phyloP scores from a whole-genome alignment of 2,797 vertebrate genomes.

The Xiphophorus birchmanni region DNA sequence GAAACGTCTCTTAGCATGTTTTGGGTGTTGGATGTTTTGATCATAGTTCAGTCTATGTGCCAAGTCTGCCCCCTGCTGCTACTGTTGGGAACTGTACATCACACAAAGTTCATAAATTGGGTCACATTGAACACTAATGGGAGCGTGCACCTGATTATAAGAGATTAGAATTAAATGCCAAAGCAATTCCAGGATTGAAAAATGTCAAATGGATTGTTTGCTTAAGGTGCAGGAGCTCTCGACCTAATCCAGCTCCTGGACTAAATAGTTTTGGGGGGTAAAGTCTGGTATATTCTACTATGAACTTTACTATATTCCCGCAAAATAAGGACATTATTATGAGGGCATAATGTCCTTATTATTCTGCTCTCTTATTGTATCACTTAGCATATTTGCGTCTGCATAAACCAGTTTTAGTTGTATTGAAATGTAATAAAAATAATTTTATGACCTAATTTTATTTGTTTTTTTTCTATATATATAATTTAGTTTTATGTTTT shows the following conservation, averaged over 20 bases:
- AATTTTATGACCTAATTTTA: not conserved
- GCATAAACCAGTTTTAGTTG: not conserved
- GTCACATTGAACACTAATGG: constrained; percentile 3
- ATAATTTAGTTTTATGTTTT: not conserved
- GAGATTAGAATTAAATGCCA: not conserved
- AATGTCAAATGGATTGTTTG: constrained; percentile 1
- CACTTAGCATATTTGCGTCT: not conserved
- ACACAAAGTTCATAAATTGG: constrained; percentile 1
- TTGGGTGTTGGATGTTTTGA: not conserved
- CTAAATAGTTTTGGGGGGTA: not conserved
- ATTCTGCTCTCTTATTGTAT: not conserved
- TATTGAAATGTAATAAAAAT: not conserved
- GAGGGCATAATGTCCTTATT: not conserved
- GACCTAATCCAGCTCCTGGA: not conserved
- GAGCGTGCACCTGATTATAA: not conserved
- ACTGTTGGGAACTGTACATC: constrained; percentile 13
- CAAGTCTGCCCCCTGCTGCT: constrained; percentile 48
- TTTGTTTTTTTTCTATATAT: not conserved
- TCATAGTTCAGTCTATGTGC: not conserved
- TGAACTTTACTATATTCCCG: not conserved
- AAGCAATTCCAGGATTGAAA: not conserved
- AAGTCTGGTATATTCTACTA: not conserved
- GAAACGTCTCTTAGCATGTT: not conserved
- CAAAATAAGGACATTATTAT: not conserved
- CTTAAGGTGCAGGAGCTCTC: not conserved